phyloP scores from a whole-genome alignment of 2,797 vertebrate species.

The Mastacembelus armatus region DNA sequence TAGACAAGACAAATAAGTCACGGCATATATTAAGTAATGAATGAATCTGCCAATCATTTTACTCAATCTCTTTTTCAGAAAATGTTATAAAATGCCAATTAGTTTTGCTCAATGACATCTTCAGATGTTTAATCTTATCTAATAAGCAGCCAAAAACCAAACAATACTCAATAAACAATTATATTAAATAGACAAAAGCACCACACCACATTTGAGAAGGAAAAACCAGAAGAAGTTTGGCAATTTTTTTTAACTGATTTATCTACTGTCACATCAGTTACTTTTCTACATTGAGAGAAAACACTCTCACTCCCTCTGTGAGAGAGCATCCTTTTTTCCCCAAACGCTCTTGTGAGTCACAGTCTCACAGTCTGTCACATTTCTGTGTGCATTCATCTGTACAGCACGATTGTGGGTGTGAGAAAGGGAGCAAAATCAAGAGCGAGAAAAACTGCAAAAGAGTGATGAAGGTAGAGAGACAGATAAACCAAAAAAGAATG shows the following conservation, averaged over 20 bases:
- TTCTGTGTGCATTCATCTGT: constrained; percentile 54
- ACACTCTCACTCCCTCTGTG: background rate
- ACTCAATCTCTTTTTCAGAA: background rate
- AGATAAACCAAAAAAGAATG: constrained; percentile 23
- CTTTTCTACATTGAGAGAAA: background rate
- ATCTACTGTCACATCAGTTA: background rate
- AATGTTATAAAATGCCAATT: background rate
- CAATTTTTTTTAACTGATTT: constrained; percentile 1
- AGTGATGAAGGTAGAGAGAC: background rate
- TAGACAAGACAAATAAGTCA: constrained; percentile 21
- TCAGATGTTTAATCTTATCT: background rate
- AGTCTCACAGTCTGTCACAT: constrained; percentile 72
- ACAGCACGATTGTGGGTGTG: constrained; percentile 57
- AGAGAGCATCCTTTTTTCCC: background rate
- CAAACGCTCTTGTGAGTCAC: constrained; percentile 56
- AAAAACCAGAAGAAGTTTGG: background rate
- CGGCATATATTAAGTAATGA: background rate
- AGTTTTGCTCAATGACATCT: background rate
- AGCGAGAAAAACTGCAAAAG: constrained; percentile 18
- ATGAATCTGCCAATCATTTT: too few relatives aligned
- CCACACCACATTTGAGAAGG: background rate
- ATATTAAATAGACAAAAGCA: background rate
- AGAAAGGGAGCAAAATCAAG: constrained; percentile 39
- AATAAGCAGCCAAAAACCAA: background rate
- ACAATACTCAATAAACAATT: background rate